A percentile compares a stretch with the other conserved stretches of the same genome.
phyloP scores from a whole-genome alignment of 2,888 invertebrate genomes.

The Epicampocera succincta region DNA sequence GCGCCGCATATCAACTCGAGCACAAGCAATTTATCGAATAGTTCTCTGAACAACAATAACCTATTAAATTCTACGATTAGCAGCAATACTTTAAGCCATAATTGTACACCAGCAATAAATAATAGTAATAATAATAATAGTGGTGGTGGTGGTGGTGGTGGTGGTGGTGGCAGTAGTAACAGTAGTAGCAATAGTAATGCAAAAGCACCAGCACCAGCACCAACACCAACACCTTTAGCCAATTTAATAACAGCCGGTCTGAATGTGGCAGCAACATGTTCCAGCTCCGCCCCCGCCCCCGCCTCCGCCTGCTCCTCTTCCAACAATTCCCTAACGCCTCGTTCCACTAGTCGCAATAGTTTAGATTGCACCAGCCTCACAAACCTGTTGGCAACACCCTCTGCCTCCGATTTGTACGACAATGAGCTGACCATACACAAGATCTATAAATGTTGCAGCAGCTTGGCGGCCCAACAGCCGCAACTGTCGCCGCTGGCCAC shows the following conservation, averaged over 20 bases:
- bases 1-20: conserved; percentile 34
- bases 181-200: conserved; percentile 30
- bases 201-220: too few species aligned
- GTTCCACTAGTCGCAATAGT: conserved; percentile 63
- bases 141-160: conserved; percentile 22
- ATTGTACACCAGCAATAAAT: conserved; percentile 44
- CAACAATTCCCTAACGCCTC: conserved; percentile 47
- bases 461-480: conserved; percentile 21
- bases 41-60: conserved; percentile 36
- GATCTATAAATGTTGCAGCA: conserved; percentile 80
- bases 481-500: conserved; percentile 50
- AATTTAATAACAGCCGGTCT: conserved; percentile 45
- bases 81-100: conserved; percentile 54
- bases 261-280: conserved; percentile 63
- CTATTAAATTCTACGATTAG: conserved; percentile 15
- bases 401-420: conserved; percentile 75
- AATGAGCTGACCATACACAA: conserved; percentile 81
- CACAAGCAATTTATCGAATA: conserved; percentile 40
- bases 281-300: too few species aligned
- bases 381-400: conserved; percentile 33
- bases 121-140: conserved; percentile 18
- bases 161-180: conserved; percentile 10
- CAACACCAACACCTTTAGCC: too few species aligned
- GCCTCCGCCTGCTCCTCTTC: conserved; percentile 25
- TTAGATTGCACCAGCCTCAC: conserved; percentile 57